Percentiles rank a stretch among this genome's conserved stretches.
These are phyloP conservation scores for Calameuta pallipes DNA, from an alignment of 2,888 invertebrate genomes.

Conservation along the genomic window DNA sequence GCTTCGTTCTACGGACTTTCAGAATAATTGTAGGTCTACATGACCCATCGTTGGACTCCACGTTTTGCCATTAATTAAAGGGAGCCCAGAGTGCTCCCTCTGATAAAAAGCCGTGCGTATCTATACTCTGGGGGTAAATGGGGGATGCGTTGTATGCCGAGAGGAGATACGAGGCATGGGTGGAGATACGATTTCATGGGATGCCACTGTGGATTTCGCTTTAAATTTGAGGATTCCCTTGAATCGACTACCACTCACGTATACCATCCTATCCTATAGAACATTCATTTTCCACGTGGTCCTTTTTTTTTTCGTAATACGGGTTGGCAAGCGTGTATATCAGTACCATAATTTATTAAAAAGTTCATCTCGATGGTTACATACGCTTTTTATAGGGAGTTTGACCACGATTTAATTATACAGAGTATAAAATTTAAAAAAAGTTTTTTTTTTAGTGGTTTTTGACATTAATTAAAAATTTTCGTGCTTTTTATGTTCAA, in stretches of 20 bases:
- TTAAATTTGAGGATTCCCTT: constrained; percentile 32
- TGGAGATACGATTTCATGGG: background rate
- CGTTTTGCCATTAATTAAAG: constrained; percentile 48
- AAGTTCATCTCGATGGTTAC: constrained; percentile 17
- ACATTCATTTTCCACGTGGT: background rate
- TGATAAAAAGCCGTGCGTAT: constrained; percentile 41
- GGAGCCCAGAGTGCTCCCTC: constrained; percentile 34
- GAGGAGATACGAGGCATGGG: background rate
- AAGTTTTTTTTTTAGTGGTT: background rate
- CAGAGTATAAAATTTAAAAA: background rate
- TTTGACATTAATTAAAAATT: background rate
- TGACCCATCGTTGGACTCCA: constrained; percentile 12
- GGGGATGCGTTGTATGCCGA: constrained; percentile 28
- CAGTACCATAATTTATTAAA: constrained; percentile 26
- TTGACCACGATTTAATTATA: background rate
- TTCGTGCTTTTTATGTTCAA: background rate
- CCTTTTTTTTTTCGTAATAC: background rate
- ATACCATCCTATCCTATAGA: background rate
- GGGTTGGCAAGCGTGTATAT: background rate
- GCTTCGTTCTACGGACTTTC: constrained; percentile 1
- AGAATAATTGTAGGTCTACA: constrained; percentile 12
- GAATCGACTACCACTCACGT: background rate
- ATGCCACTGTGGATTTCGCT: constrained; percentile 14
- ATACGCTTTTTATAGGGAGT: background rate
- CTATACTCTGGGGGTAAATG: constrained; percentile 26